Percentiles rank a stretch among this genome's conserved stretches.
These are phyloP conservation scores for Argyresthia goedartella DNA, from an alignment of 2,888 invertebrate species.

Conservation along the genomic window DNA sequence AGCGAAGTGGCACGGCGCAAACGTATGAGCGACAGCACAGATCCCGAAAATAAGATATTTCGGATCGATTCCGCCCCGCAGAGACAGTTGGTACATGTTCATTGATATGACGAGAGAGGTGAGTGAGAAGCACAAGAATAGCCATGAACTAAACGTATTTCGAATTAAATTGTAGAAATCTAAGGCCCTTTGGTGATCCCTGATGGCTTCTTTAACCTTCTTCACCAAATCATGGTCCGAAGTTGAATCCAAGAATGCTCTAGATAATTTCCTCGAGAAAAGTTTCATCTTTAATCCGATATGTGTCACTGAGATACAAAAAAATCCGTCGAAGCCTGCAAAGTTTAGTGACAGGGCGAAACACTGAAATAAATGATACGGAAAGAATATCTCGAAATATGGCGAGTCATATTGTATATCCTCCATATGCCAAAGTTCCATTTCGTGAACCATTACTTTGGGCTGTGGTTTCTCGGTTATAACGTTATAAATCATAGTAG, in stretches of 20 bases:
- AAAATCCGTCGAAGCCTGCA: constrained; percentile 43
- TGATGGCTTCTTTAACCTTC: constrained; percentile 28
- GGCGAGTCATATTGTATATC: constrained; percentile 40
- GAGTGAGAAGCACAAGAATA: constrained; percentile 34
- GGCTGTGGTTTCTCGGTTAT: constrained; percentile 28
- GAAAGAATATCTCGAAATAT: constrained; percentile 39
- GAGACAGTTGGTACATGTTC: constrained; percentile 38
- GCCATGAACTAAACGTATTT: constrained; percentile 39
- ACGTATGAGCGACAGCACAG: constrained; percentile 35
- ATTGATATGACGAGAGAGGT: constrained; percentile 38
- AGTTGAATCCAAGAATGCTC: constrained; percentile 26
- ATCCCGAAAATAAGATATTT: constrained; percentile 35
- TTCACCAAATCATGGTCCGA: constrained; percentile 21
- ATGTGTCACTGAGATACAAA: constrained; percentile 43
- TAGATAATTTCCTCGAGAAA: constrained; percentile 27
- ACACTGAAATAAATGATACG: constrained; percentile 31
- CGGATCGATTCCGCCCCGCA: constrained; percentile 26
- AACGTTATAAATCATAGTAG: constrained; percentile 30
- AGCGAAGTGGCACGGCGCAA: constrained; percentile 36
- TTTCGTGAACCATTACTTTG: constrained; percentile 41
- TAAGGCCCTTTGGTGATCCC: constrained; percentile 37
- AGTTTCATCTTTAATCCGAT: constrained; percentile 41
- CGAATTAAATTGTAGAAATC: constrained; percentile 32
- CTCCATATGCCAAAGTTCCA: constrained; percentile 35
- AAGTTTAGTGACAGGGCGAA: constrained; percentile 32